phyloP scores from a whole-genome alignment of 2,113 vertebrate genomes.

The Centropus unirufus region DNA sequence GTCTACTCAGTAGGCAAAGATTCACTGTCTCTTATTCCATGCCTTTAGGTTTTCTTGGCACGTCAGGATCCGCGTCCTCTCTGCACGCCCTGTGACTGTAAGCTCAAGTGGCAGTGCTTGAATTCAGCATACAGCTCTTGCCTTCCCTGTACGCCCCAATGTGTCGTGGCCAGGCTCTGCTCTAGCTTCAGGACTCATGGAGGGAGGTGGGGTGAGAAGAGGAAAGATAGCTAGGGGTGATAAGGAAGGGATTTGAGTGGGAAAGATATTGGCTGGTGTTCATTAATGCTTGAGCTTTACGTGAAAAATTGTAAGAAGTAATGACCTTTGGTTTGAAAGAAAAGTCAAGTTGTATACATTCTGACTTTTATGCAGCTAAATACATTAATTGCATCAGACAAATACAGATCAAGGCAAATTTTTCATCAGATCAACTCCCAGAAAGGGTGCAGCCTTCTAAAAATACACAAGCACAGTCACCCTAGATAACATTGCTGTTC shows the following conservation, averaged over 20 bases:
- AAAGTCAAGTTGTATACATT: neutral
- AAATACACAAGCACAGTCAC: constrained; percentile 1
- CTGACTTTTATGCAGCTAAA: neutral
- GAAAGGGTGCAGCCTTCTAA: constrained; percentile 14
- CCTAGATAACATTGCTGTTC: neutral
- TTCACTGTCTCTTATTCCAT: neutral
- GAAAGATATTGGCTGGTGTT: neutral
- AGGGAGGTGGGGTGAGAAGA: accelerated
- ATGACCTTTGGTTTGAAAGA: neutral
- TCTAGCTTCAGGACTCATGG: neutral
- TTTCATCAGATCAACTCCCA: constrained; percentile 34
- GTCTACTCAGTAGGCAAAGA: neutral
- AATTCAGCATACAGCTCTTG: neutral
- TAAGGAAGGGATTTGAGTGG: neutral
- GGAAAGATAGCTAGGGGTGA: neutral
- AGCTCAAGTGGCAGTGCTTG: neutral
- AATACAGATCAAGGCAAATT: constrained; percentile 21
- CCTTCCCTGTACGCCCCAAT: neutral
- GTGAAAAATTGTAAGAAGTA: neutral
- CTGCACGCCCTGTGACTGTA: neutral
- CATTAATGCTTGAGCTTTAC: neutral
- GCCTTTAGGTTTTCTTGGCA: neutral
- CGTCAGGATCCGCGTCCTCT: neutral
- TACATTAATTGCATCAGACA: constrained; percentile 20
- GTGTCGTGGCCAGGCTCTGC: neutral